Conservation (phyloP, 2,797 vertebrate species). For the Chlorospingus semifuscus region DNA sequence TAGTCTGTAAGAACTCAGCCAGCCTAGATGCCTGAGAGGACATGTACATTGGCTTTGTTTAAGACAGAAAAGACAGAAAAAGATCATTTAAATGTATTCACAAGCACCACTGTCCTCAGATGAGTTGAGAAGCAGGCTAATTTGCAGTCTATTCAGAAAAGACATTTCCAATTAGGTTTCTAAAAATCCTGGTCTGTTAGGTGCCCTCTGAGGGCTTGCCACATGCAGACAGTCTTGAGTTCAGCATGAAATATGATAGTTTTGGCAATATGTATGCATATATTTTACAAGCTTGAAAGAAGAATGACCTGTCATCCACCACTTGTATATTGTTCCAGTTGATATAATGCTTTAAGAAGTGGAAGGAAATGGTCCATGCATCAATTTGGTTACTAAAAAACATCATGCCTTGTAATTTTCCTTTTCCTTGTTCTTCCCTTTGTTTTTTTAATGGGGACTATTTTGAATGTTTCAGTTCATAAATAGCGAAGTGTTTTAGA, state of each 20-base stretch:
- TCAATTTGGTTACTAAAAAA: conserved; percentile 5
- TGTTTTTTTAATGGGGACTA: neutral
- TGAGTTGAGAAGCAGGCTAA: neutral
- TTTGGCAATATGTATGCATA: neutral
- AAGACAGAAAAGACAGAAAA: neutral
- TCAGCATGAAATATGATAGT: neutral
- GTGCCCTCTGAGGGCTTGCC: neutral
- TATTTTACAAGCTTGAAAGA: neutral
- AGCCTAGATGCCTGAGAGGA: neutral
- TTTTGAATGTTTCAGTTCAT: conserved; percentile 47
- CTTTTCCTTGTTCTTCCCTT: neutral
- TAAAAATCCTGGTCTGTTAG: neutral
- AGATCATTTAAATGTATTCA: neutral
- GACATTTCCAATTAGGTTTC: neutral
- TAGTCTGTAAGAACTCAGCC: neutral
- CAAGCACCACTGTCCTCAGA: neutral
- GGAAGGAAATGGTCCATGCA: neutral
- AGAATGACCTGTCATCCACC: neutral
- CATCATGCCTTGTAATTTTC: neutral
- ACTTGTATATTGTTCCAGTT: neutral
- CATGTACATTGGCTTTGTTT: neutral
- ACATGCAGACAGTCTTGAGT: neutral
- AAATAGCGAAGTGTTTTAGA: conserved; percentile 19
- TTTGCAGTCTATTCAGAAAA: neutral
- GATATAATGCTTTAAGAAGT: neutral